phyloP scores from a whole-genome alignment of 2,888 invertebrate species.

The Cerastis rubricosa region DNA sequence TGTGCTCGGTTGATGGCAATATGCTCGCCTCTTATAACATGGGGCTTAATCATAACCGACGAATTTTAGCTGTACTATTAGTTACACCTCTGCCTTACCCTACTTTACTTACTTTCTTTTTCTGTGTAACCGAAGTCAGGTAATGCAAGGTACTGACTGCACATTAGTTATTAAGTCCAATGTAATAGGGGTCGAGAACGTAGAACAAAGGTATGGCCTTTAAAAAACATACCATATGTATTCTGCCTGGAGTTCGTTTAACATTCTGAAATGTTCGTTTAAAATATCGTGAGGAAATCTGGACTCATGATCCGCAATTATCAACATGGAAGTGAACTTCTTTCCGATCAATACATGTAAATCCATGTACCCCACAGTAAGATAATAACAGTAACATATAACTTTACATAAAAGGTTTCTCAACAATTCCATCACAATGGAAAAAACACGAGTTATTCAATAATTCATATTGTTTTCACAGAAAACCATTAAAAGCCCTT shows the following conservation, averaged over 20 bases:
- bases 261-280: neutral
- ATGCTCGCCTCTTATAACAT: neutral
- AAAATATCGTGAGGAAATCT: neutral
- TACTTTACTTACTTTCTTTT: too few species aligned
- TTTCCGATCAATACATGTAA: neutral
- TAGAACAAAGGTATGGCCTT: neutral
- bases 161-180: too few species aligned
- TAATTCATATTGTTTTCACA: constrained; percentile 74
- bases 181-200: too few species aligned
- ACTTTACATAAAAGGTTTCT: constrained; percentile 18
- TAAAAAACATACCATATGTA: neutral
- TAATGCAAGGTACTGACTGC: too few species aligned
- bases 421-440: constrained; percentile 50
- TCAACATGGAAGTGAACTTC: neutral
- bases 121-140: neutral
- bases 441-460: constrained; percentile 64
- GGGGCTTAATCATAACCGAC: neutral
- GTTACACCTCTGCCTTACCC: neutral
- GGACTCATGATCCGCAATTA: neutral
- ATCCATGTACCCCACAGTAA: neutral
- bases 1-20: neutral
- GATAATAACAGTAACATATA: constrained; percentile 3
- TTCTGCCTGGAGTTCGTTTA: neutral
- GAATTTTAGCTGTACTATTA: neutral
- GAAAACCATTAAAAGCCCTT: constrained; percentile 75